A percentile compares a stretch with the other conserved stretches of the same genome.
phyloP scores from a whole-genome alignment of 2,888 invertebrate species.

The Cordilura impudica region DNA sequence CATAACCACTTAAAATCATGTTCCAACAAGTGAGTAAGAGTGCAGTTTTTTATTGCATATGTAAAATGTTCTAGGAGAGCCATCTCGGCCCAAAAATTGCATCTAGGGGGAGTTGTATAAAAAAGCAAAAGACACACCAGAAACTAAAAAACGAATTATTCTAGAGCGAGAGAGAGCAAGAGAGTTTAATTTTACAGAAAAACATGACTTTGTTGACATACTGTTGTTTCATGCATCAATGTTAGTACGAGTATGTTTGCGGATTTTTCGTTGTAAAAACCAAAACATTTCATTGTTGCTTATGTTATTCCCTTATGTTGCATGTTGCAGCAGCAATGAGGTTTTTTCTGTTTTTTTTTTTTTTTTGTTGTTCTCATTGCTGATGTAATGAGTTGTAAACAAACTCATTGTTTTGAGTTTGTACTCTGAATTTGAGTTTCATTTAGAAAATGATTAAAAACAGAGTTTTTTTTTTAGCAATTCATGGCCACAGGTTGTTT shows the following conservation, averaged over 20 bases:
- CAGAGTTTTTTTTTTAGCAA: constrained; percentile 1
- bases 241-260: too few species aligned
- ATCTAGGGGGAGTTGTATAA: neutral
- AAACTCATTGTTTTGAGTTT: constrained; percentile 22
- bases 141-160: too few species aligned
- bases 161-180: neutral
- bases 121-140: too few species aligned
- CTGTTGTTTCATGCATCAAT: constrained; percentile 32
- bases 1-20: constrained; percentile 18
- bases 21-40: constrained; percentile 60
- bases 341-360: neutral
- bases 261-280: neutral
- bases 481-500: constrained; percentile 62
- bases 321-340: constrained; percentile 45
- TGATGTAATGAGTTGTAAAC: constrained; percentile 47
- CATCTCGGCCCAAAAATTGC: neutral
- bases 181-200: too few species aligned
- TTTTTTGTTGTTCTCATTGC: neutral
- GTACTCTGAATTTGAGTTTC: constrained; percentile 13
- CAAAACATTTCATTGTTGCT: neutral
- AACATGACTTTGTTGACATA: constrained; percentile 62
- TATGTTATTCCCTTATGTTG: constrained; percentile 42
- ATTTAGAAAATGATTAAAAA: neutral
- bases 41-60: constrained; percentile 37
- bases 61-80: constrained; percentile 13